These are phyloP conservation scores for Urechis unicinctus DNA, from an alignment of 2,888 invertebrate genomes.

Conservation along the genomic window DNA sequence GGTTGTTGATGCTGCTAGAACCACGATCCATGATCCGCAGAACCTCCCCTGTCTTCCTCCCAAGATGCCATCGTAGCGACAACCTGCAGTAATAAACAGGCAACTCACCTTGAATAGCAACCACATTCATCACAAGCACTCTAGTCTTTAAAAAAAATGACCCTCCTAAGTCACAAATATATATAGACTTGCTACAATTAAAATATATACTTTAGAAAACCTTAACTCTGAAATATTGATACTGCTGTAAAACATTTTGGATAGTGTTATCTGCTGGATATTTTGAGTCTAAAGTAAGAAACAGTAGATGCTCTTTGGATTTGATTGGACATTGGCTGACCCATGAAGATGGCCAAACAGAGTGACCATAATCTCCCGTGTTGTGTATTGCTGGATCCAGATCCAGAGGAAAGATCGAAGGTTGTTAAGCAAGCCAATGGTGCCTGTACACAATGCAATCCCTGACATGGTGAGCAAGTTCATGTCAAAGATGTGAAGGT, in stretches of 20 bases:
- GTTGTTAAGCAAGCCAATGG: slow-evolving; percentile 78
- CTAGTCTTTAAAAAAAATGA: too few relatives aligned
- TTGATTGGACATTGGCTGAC: slow-evolving; percentile 25
- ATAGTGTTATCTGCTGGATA: too few relatives aligned
- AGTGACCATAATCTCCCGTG: slow-evolving; percentile 81
- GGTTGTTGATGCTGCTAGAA: slow-evolving; percentile 89
- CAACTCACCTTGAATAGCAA: neutral
- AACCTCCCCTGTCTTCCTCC: slow-evolving; percentile 94
- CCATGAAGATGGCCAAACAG: slow-evolving; percentile 80
- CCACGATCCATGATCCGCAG: slow-evolving; percentile 94
- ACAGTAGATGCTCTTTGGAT: too few relatives aligned
- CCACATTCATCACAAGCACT: too few relatives aligned
- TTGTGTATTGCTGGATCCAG: slow-evolving; percentile 89
- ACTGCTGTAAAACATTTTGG: too few relatives aligned
- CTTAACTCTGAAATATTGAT: neutral
- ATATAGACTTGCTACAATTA: too few relatives aligned
- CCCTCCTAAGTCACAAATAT: too few relatives aligned
- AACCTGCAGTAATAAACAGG: slow-evolving; percentile 59
- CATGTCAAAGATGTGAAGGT: neutral
- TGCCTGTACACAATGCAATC: slow-evolving; percentile 25
- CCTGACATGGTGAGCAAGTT: too few relatives aligned
- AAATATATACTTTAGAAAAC: too few relatives aligned
- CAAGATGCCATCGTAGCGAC: slow-evolving; percentile 89
- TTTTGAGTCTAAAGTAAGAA: too few relatives aligned
- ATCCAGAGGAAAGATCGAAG: slow-evolving; percentile 90